Evolutionary conservation across 1,140 invertebrate species (phyloP).

Genomic region (Lordiphosa stackelbergi): DNA sequence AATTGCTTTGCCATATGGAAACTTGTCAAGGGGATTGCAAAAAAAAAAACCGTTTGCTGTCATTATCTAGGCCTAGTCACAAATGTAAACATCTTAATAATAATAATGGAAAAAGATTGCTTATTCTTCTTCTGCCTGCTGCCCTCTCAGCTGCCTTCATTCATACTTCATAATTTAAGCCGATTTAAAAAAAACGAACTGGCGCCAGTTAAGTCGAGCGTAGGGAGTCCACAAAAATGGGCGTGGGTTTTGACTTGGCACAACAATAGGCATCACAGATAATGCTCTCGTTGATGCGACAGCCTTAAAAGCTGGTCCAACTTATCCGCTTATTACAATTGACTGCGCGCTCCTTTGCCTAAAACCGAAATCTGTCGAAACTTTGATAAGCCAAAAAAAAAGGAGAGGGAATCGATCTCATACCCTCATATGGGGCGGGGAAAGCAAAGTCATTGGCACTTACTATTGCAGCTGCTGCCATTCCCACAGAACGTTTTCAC

Average conservation of each 20-base stretch:
- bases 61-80: conserved; percentile 27
- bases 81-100: conserved; percentile 54
- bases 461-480: no score
- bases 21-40: neutral
- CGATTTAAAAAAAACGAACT: conserved; percentile 14
- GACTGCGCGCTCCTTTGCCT: conserved; percentile 10
- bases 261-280: conserved; percentile 17
- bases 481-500: no score
- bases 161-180: conserved; percentile 19
- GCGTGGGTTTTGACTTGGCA: conserved; percentile 17
- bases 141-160: conserved; percentile 1
- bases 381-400: neutral
- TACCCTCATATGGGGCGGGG: neutral
- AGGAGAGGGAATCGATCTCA: neutral
- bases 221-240: neutral
- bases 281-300: neutral
- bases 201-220: conserved; percentile 16
- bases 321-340: conserved; percentile 22
- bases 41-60: neutral
- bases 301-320: conserved; percentile 11
- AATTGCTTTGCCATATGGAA: conserved; percentile 1
- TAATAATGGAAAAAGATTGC: conserved; percentile 35
- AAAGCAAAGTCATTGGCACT: conserved; percentile 1
- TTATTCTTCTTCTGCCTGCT: conserved; percentile 31
- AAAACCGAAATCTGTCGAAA: conserved; percentile 2